Evolutionary conservation across 2,797 vertebrate genomes (phyloP), one percentile per base, ranked within the genome.

Genomic region (Lacerta viridis): DNA sequence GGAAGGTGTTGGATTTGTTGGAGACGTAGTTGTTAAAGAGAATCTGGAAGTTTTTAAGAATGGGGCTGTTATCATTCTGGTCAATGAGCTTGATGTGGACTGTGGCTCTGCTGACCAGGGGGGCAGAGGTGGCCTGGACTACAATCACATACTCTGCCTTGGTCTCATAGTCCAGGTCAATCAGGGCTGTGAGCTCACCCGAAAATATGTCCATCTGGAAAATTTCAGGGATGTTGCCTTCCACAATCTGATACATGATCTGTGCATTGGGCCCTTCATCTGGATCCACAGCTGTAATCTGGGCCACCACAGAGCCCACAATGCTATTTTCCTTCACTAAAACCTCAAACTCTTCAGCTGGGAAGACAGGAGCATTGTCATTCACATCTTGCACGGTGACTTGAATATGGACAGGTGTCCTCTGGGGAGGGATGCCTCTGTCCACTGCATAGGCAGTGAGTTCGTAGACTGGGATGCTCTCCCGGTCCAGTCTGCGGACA

Each of bases 171-270:
- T 99, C 99, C 88, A 99, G 96, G 96, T 99, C 99, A 83, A 99
- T 99, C 85, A 99, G 97, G n/a, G 99, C 98, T 0, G 99, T 99
- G 89, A 99, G 98, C 93, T 99, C 99, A 78, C 99, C 99, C 27
- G 99, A 99, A 96, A 99, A 99, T 90, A 99, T 99, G 95, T 99
- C 99, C 99, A 99, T 99, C 94, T 99, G 99, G 93, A 99, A 99
- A 93, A 99, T 98, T 96, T 99, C 99, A 0, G 99, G 99, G 92
- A 99, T 99, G 95, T 99, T 99, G 33, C 99, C 99, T 94, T 99
- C 99, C 84, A 99, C 99, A 2, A 99, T 99, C 91, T 99, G 99
- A 91, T 99, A 99, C 99, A 99, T 99, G 87, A 99, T 98, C 92
- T 99, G 99, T 80, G 99, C 99, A 3, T 99, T 99, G 79, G 98